Conservation (phyloP, 1,140 invertebrate genomes). For the Subanguina moxae region DNA sequence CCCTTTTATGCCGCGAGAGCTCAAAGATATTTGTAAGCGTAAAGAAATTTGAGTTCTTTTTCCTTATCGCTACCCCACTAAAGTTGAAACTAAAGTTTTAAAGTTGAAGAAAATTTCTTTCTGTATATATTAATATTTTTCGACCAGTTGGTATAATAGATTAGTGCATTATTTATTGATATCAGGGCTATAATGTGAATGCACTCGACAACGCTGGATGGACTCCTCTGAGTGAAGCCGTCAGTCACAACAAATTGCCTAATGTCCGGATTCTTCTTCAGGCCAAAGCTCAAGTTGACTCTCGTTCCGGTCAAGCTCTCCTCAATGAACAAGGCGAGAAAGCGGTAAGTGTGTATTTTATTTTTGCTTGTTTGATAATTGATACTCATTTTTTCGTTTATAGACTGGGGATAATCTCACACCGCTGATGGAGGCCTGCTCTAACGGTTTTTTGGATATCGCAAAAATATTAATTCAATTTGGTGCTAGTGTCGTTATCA, state of each 20-base stretch:
- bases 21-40: too few species aligned
- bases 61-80: not conserved
- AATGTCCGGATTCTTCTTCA: conserved; percentile 7
- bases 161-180: too few species aligned
- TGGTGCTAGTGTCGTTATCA: not conserved
- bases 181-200: conserved; percentile 11
- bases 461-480: not conserved
- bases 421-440: conserved; percentile 10
- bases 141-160: too few species aligned
- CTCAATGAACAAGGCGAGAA: not conserved
- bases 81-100: not conserved
- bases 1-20: too few species aligned
- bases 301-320: not conserved
- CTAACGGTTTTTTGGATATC: not conserved
- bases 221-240: conserved; percentile 15
- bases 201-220: conserved; percentile 5
- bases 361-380: not conserved
- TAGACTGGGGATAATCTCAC: not conserved
- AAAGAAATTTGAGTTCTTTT: too few species aligned
- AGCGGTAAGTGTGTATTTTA: not conserved
- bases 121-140: too few species aligned
- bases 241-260: not conserved
- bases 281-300: not conserved
- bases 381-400: not conserved
- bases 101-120: too few species aligned